Evolutionary conservation across 1,140 invertebrate species (phyloP).

Genomic region (Zaprionus vittiger): DNA sequence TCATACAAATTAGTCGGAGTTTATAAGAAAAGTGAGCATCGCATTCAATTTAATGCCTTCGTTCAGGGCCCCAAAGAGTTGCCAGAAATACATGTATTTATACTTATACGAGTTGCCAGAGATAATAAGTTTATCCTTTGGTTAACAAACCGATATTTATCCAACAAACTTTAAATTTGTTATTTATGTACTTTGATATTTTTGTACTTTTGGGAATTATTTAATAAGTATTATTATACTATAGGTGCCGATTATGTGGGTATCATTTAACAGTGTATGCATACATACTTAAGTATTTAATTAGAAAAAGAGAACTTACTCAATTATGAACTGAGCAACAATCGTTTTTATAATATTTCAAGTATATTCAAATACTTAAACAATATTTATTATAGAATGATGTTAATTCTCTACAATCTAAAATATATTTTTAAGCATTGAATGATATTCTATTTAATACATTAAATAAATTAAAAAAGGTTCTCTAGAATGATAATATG

Average conservation of each 20-base stretch:
- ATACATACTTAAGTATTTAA: background rate
- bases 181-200: conserved; percentile 1
- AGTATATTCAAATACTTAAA: no score
- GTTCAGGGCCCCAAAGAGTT: background rate
- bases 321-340: no score
- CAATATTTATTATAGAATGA: no score
- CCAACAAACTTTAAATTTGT: background rate
- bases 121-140: conserved; percentile 7
- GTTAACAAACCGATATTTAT: background rate
- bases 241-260: background rate
- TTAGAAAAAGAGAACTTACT: background rate
- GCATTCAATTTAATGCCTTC: conserved; percentile 23
- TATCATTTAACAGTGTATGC: background rate
- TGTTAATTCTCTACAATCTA: no score
- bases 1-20: conserved; percentile 58
- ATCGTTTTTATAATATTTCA: no score
- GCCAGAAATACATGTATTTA: background rate
- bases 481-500: no score
- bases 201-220: background rate
- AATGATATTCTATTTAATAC: no score
- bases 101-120: background rate
- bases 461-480: no score
- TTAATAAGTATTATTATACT: background rate
- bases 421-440: no score
- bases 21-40: conserved; percentile 22